phyloP scores from a whole-genome alignment of 2,113 vertebrate species.

The Parus major region DNA sequence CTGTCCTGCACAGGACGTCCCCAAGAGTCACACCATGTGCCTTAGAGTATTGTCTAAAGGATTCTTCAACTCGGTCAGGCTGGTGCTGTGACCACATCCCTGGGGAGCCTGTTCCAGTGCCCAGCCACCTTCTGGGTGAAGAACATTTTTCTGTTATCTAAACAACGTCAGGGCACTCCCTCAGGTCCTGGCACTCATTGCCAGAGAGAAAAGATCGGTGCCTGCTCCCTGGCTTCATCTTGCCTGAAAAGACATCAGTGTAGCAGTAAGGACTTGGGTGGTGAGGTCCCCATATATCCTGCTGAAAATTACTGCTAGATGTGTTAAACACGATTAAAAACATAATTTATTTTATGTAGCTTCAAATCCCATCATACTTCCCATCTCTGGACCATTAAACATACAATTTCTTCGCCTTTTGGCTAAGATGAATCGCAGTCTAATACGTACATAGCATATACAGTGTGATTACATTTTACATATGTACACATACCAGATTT shows the following conservation, averaged over 20 bases:
- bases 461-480: neutral
- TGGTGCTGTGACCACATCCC: neutral
- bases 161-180: neutral
- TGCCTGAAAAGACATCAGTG: neutral
- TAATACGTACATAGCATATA: neutral
- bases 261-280: fast-evolving
- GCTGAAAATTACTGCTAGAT: neutral
- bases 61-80: neutral
- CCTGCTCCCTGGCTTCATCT: neutral
- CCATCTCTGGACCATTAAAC: neutral
- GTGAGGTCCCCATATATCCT: fast-evolving
- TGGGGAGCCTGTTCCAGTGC: neutral
- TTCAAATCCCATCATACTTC: neutral
- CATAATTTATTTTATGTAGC: neutral
- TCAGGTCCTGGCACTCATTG: neutral
- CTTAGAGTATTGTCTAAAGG: neutral
- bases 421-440: neutral
- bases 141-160: neutral
- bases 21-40: neutral
- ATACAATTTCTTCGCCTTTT: neutral
- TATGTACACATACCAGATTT: neutral
- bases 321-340: neutral
- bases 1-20: neutral
- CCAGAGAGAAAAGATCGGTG: neutral
- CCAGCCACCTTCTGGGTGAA: neutral